Evolutionary conservation across 2,113 vertebrate species (phyloP).

Genomic region (Baryphthengus martii): DNA sequence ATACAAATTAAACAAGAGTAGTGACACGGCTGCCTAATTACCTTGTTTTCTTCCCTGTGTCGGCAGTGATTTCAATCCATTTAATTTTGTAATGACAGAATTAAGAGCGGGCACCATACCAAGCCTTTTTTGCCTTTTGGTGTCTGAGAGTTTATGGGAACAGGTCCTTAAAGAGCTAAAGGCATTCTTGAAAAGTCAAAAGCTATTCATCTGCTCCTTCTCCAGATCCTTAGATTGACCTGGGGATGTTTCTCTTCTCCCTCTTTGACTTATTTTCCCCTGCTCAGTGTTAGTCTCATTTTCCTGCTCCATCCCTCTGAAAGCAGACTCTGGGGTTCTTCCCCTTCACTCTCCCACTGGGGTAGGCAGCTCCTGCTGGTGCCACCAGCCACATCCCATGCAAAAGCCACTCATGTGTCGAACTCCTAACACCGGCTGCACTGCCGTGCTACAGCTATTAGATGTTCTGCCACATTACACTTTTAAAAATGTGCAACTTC

Average conservation of each 20-base stretch:
- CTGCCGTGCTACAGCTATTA: background rate
- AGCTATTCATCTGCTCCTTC: background rate
- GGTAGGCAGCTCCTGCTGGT: background rate
- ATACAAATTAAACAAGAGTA: slow-evolving; percentile 1
- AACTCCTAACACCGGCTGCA: background rate
- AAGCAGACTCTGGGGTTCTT: slow-evolving; percentile 13
- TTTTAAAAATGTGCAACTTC: slow-evolving; percentile 17
- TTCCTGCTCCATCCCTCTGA: background rate
- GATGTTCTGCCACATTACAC: background rate
- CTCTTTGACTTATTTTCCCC: background rate
- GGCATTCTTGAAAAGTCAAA: background rate
- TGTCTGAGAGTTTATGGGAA: background rate
- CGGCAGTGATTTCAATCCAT: background rate
- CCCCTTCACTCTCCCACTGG: background rate
- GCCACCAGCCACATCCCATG: background rate
- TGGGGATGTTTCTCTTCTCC: background rate
- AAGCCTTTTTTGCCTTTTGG: background rate
- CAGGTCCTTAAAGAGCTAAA: background rate
- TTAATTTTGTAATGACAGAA: background rate
- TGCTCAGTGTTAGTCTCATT: background rate
- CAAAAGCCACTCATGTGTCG: background rate
- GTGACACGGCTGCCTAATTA: background rate
- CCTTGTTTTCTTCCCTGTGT: background rate
- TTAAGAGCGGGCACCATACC: background rate
- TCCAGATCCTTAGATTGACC: background rate